Evolutionary conservation across 2,888 invertebrate genomes (phyloP), one percentile per base, ranked within the genome.

Genomic region (Chelonus formosanus): DNA sequence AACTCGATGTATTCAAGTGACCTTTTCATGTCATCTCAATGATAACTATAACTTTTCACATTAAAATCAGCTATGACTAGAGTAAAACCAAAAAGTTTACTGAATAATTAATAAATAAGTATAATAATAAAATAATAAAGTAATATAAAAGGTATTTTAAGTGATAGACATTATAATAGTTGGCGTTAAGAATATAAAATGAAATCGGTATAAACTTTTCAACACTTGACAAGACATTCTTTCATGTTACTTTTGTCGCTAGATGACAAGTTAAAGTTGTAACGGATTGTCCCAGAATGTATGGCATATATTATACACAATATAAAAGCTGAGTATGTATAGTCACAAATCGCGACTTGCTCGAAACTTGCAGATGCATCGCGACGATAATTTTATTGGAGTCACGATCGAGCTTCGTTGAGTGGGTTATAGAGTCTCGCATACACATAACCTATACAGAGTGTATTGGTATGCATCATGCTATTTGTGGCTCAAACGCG

Each of bases 321-420:
- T 40, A 40, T 40, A 40, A 40, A 6, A 20, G 20, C 20, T 6
- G 6, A 40, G 5, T 5, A 40, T 40, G 6, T 40, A 40, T 5
- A 40, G 40, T 40, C 40, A 40, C 40, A 4, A 43, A 52, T 43
- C 50, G 36, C 35, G 56, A 66, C 65, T 66, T 61, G 60, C 44
- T 56, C 35, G 55, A 66, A 66, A 66, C 66, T 66, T 66, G 66
- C 66, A 61, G 61, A 66, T 66, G 66, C 66, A 62, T 56, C 50
- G 66, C 52, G 45, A 48, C 61, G 66, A 66, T 66, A 61, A 66
- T 66, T 66, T 66, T 61, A 66, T 66, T 66, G 66, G 61, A 62
- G 61, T 66, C 66, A 61, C 66, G 61, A 66, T 66, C 66, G 66
- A 61, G 66, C 56, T 66, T 50, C 57, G 56, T 56, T 47, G 61